Evolutionary conservation across 2,888 invertebrate genomes (phyloP).

Genomic region (Spilarctia lutea): DNA sequence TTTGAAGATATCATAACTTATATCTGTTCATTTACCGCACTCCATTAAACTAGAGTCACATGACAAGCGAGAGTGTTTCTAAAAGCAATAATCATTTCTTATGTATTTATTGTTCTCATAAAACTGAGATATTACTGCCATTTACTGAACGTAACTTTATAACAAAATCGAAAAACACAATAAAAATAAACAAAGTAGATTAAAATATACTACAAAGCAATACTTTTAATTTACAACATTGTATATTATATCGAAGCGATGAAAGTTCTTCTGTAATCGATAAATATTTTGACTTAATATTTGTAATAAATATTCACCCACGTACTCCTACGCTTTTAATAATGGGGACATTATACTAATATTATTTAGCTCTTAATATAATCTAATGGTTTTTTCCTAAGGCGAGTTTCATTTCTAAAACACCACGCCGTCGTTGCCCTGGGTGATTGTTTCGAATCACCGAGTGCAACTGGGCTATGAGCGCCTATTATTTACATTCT

Average conservation of each 20-base stretch:
- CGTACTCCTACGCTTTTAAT: constrained; percentile 56
- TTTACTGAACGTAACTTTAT: constrained; percentile 13
- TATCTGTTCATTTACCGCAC: background rate
- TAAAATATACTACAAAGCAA: constrained; percentile 33
- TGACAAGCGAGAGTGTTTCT: background rate
- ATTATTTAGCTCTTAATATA: constrained; percentile 37
- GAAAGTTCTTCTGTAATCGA: constrained; percentile 47
- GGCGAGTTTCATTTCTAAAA: background rate
- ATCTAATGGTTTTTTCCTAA: constrained; percentile 9
- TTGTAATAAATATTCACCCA: constrained; percentile 60
- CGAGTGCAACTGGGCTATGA: too few species aligned
- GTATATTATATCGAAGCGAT: constrained; percentile 36
- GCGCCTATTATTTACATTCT: background rate
- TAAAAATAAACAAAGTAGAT: constrained; percentile 29
- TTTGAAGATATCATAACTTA: background rate
- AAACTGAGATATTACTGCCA: constrained; percentile 12
- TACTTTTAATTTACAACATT: constrained; percentile 43
- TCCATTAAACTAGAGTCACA: background rate
- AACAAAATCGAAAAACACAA: constrained; percentile 21
- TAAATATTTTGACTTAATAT: constrained; percentile 47
- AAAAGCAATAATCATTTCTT: constrained; percentile 8
- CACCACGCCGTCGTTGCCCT: too few species aligned
- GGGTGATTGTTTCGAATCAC: too few species aligned
- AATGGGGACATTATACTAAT: constrained; percentile 33
- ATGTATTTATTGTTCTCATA: constrained; percentile 17